Evolutionary conservation across 2,888 invertebrate species (phyloP).

Genomic region (Ochropleura leucogaster): DNA sequence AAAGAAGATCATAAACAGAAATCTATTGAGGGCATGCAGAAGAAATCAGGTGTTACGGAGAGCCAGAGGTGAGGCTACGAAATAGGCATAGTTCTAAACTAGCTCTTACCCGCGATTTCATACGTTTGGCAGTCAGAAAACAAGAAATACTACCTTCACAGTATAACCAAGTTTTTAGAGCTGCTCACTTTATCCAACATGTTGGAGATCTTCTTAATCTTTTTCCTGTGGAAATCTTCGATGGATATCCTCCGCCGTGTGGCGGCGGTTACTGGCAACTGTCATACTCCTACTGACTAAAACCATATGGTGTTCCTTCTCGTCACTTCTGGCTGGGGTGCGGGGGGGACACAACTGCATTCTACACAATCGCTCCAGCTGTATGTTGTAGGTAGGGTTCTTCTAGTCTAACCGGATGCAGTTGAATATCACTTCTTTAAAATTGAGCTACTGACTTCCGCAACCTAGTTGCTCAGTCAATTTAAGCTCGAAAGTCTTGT

Average conservation of each 20-base stretch:
- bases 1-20: slow-evolving; percentile 92
- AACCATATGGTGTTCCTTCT: no score
- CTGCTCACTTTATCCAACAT: not conserved
- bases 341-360: no score
- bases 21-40: slow-evolving; percentile 92
- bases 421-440: not conserved
- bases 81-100: not conserved
- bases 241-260: no score
- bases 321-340: no score
- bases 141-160: no score
- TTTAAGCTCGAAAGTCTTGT: not conserved
- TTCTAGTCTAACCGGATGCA: not conserved
- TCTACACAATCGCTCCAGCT: no score
- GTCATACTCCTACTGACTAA: no score
- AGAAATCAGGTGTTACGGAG: slow-evolving; percentile 88
- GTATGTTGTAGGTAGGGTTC: not conserved
- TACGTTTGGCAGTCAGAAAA: not conserved
- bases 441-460: not conserved
- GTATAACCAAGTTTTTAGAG: not conserved
- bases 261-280: no score
- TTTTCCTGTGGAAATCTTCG: no score
- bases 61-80: slow-evolving; percentile 83
- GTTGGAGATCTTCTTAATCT: not conserved
- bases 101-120: no score
- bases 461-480: not conserved